Evolutionary conservation across 2,113 vertebrate species (phyloP).

Genomic region (Indri indri): DNA sequence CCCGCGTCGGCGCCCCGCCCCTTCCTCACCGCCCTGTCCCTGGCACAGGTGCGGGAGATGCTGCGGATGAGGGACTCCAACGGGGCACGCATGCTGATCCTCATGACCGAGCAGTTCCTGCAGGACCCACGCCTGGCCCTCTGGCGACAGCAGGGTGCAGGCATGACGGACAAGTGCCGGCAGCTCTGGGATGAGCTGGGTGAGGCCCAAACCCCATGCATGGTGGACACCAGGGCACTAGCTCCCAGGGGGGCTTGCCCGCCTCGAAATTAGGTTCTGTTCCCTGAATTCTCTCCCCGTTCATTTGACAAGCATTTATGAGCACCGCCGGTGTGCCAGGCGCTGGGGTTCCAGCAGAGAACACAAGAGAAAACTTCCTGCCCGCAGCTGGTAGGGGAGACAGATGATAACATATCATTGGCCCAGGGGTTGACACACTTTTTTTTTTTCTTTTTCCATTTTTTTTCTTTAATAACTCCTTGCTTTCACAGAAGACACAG

Average conservation of each 20-base stretch:
- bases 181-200: conserved; percentile 86
- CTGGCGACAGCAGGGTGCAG: conserved; percentile 83
- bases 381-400: background rate
- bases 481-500: background rate
- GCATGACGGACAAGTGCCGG: conserved; percentile 84
- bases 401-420: background rate
- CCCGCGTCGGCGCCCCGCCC: rapidly evolving
- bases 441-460: background rate
- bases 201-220: background rate
- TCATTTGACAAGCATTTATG: background rate
- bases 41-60: conserved; percentile 84
- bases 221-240: rapidly evolving
- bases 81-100: conserved; percentile 83
- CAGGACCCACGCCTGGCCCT: conserved; percentile 81
- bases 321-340: background rate
- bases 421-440: background rate
- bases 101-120: conserved; percentile 85
- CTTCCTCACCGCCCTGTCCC: background rate
- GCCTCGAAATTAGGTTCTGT: background rate
- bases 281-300: background rate
- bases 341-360: background rate
- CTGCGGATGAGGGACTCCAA: conserved; percentile 85
- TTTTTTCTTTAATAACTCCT: background rate
- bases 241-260: background rate
- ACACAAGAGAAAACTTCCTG: background rate